Evolutionary conservation across 1,140 invertebrate genomes (phyloP), one percentile per base, ranked within the genome.

Genomic region (Bombus waltoni): DNA sequence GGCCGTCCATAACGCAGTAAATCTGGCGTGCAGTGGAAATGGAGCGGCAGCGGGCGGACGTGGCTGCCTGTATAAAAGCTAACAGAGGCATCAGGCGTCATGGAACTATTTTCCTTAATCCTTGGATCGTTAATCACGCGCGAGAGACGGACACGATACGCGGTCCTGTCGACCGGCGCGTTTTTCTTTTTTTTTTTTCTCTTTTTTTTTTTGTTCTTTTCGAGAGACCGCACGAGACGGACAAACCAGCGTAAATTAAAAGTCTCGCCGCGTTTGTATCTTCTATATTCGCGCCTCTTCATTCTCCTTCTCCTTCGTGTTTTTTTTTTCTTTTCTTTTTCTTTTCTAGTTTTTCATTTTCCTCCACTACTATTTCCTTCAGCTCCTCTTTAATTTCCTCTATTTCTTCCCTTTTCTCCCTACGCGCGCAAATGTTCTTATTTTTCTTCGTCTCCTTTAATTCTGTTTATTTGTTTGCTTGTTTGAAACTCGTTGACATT

Each of bases 91-190:
- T 87, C 88, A 85, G 89, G 86, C 89, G 88, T 90, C 86, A 90
- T 90, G 89, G 89, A 90, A 90, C 86, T 80, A 78, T 90, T 90
- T 90, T 90, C 81, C 83, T 87, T 89, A 89, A 89, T 89, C 88
- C 81, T 83, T 82, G 84, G 71, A 85, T 85, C 82, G 82, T 71
- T 79, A 70, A 72, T 78, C 83, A 70, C 79, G 75, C 73, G 32
- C 42, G 73, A 53, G 62, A 77, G 81, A 83, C 81, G 81, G 74
- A 80, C 66, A 65, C 76, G 83, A 70, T 62, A 85, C 66, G 40
- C 25, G 22, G 28, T 62, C 38, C 44, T 57, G 35, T 81, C 68
- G 68, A 53, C 5, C 68, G 68, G 38, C 76, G 53, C 10, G 28
- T 28, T 62, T 47, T 35, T 42, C 28, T 66, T 6, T 13, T 1